Evolutionary conservation across 2,113 vertebrate species (phyloP).

Genomic region (Microtus oregoni): DNA sequence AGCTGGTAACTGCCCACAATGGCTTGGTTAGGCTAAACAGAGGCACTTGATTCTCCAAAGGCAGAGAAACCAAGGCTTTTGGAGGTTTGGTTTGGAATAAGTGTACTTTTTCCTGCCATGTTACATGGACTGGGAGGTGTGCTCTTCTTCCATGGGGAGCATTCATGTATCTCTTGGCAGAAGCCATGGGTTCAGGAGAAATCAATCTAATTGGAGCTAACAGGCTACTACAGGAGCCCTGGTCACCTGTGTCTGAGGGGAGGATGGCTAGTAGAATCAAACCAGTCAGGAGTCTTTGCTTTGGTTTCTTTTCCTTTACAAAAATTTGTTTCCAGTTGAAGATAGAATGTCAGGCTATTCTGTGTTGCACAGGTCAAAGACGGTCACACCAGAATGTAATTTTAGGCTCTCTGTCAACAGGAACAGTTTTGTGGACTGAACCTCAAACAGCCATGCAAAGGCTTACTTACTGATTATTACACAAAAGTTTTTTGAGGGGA

Average conservation of each 20-base stretch:
- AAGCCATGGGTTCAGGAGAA: background rate
- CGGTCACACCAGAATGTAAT: background rate
- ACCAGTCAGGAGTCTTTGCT: background rate
- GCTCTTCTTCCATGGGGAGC: background rate
- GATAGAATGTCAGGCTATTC: background rate
- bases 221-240: accelerated
- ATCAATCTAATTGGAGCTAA: background rate
- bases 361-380: background rate
- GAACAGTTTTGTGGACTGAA: background rate
- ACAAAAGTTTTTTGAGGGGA: background rate
- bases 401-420: background rate
- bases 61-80: background rate
- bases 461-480: background rate
- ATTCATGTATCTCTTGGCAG: background rate
- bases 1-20: background rate
- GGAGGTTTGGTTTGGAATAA: background rate
- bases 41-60: background rate
- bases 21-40: background rate
- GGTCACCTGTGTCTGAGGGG: background rate
- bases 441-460: background rate
- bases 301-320: background rate
- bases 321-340: background rate
- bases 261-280: background rate
- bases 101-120: background rate
- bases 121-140: background rate